Percentiles rank a stretch among this genome's conserved stretches.
phyloP scores from a whole-genome alignment of 2,797 vertebrate genomes.

The Crenichthys baileyi region DNA sequence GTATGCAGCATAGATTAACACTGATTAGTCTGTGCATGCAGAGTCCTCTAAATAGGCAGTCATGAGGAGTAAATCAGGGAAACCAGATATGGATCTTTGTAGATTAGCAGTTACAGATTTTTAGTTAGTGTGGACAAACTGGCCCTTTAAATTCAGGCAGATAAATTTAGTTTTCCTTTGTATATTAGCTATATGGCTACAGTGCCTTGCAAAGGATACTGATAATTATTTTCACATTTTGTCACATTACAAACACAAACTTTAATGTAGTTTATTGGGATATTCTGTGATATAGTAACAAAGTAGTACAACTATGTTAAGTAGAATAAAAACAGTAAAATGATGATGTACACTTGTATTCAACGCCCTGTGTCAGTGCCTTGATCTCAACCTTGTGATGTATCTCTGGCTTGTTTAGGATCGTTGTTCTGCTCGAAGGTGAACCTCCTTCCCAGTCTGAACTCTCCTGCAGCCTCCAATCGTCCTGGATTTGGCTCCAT shows the following conservation, averaged over 20 bases:
- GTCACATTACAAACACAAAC: not conserved
- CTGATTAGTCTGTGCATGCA: slow-evolving; percentile 5
- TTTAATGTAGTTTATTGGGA: not conserved
- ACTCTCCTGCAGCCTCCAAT: no score
- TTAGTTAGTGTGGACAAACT: slow-evolving; percentile 23
- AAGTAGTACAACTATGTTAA: not conserved
- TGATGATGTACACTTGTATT: not conserved
- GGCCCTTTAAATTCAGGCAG: slow-evolving; percentile 5
- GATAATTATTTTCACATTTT: not conserved
- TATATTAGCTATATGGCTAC: slow-evolving; percentile 32
- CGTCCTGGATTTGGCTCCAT: no score
- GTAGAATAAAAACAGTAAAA: not conserved
- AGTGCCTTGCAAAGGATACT: not conserved
- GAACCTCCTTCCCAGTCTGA: no score
- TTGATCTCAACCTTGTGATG: not conserved
- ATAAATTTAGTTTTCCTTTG: not conserved
- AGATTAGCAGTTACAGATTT: slow-evolving; percentile 17
- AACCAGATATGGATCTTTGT: slow-evolving; percentile 1
- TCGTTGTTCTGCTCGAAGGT: no score
- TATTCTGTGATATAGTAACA: not conserved
- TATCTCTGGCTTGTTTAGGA: no score
- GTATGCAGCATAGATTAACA: slow-evolving; percentile 15
- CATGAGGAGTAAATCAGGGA: slow-evolving; percentile 27
- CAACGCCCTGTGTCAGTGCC: not conserved
- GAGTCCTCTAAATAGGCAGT: slow-evolving; percentile 17